Percentiles rank a stretch among this genome's conserved stretches.
These are phyloP conservation scores for Delia radicum DNA, from an alignment of 1,140 invertebrate species.

Conservation along the genomic window DNA sequence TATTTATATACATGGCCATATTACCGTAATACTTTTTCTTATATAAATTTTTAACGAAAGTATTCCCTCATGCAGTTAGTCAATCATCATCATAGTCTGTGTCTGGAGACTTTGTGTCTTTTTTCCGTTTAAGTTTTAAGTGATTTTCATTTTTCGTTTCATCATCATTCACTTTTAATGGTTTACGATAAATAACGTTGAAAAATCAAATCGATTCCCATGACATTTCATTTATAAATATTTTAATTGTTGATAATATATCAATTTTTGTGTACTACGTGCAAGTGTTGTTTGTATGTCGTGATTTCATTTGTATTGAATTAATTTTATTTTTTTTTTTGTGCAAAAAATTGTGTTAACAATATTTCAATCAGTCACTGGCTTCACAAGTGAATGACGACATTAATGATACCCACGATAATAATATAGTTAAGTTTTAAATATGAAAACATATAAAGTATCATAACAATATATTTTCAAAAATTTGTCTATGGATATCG, in stretches of 20 bases:
- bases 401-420: not conserved
- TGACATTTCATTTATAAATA: constrained; percentile 4
- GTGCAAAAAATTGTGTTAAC: not conserved
- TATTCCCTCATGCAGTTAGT: not conserved
- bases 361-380: not conserved
- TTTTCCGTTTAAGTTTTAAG: not conserved
- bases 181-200: not conserved
- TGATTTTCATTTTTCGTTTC: constrained; percentile 9
- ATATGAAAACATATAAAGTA: too few species aligned
- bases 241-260: constrained; percentile 2
- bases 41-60: not conserved
- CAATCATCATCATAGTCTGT: not conserved
- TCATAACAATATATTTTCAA: too few species aligned
- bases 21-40: not conserved
- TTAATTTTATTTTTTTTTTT: too few species aligned
- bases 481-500: too few species aligned
- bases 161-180: constrained; percentile 18
- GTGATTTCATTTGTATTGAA: constrained; percentile 1
- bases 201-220: constrained; percentile 14
- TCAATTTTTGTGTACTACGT: not conserved
- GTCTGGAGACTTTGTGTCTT: not conserved
- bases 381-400: not conserved
- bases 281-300: not conserved
- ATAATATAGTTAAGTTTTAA: not conserved
- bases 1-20: not conserved